These are phyloP conservation scores for Cichladusa arquata DNA, from an alignment of 2,113 vertebrate genomes.

Conservation along the genomic window DNA sequence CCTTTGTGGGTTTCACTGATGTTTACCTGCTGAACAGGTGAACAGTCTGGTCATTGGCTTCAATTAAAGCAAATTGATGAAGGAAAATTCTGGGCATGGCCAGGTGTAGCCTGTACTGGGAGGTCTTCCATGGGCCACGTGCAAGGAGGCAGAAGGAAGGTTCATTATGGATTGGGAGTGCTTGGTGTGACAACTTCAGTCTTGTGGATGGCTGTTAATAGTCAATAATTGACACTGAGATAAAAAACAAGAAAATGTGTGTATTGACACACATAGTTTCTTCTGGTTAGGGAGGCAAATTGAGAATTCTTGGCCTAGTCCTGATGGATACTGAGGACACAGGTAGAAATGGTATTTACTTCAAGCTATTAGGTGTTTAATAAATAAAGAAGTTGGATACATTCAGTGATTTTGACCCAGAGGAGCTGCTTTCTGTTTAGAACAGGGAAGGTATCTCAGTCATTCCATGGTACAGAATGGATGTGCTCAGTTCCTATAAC, in stretches of 20 bases:
- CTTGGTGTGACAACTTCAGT: neutral
- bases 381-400: neutral
- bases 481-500: neutral
- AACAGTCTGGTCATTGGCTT: neutral
- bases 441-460: neutral
- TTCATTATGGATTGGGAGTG: neutral
- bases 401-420: neutral
- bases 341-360: neutral
- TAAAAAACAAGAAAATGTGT: neutral
- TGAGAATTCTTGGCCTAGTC: neutral
- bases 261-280: neutral
- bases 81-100: neutral
- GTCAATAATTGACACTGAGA: neutral
- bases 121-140: neutral
- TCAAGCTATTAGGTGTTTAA: neutral
- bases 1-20: neutral
- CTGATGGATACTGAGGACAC: neutral
- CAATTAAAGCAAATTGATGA: neutral
- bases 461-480: neutral
- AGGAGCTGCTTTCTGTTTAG: neutral
- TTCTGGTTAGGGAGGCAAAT: neutral
- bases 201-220: neutral
- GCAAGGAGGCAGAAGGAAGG: neutral
- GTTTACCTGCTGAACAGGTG: neutral
- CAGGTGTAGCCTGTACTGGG: neutral